Percentiles rank a stretch among this genome's conserved stretches.
Conservation (phyloP, 2,888 invertebrate genomes). For the Megastigmus dorsalis region DNA sequence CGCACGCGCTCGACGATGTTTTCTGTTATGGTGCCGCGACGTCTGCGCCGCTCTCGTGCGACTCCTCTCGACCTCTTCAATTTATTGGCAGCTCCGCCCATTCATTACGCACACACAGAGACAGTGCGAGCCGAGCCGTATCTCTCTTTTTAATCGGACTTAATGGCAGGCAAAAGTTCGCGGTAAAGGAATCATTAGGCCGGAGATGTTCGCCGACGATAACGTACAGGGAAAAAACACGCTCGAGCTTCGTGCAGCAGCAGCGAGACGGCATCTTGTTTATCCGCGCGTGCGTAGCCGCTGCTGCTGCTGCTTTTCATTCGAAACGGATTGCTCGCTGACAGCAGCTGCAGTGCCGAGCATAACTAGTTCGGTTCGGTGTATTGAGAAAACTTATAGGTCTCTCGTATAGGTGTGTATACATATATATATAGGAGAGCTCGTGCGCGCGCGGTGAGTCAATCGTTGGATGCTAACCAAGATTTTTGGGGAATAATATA, state of each 20-base stretch:
- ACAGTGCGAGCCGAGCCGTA: no score
- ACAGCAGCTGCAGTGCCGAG: no score
- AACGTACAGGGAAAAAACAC: not conserved
- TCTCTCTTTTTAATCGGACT: no score
- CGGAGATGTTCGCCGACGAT: not conserved
- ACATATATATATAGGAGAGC: no score
- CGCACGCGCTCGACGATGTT: slow-evolving; percentile 28
- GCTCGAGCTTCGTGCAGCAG: not conserved
- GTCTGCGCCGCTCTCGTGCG: slow-evolving; percentile 55
- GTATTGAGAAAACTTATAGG: not conserved
- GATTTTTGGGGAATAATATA: no score
- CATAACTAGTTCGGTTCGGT: not conserved
- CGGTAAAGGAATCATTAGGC: not conserved
- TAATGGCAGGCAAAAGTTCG: not conserved
- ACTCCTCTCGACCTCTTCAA: no score
- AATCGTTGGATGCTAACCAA: not conserved
- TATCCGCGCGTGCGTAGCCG: not conserved
- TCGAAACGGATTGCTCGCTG: not conserved
- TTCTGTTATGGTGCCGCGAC: slow-evolving; percentile 55
- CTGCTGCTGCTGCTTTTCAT: no score
- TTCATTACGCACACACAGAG: not conserved
- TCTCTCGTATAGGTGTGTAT: no score
- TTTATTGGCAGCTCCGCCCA: slow-evolving; percentile 19
- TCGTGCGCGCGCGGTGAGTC: not conserved
- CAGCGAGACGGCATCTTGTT: not conserved